Conservation (phyloP, 2,888 invertebrate species). For the Chalcosyrphus nemorum region DNA sequence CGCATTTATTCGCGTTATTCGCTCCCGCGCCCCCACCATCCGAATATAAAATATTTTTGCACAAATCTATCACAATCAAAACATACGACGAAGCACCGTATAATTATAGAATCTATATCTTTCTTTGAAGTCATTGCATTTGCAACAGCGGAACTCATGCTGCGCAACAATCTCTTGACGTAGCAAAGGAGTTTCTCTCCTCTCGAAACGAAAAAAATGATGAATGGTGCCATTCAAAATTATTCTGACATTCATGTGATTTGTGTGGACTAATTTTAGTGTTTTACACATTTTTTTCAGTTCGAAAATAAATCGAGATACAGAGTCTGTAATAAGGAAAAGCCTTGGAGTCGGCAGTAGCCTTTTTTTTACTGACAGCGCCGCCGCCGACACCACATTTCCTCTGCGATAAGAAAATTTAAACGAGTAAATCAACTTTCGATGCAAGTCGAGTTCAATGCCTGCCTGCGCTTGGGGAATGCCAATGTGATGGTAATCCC, state of each 20-base stretch:
- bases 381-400: background rate
- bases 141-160: background rate
- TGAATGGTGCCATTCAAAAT: slow-evolving; percentile 20
- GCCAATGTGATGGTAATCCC: background rate
- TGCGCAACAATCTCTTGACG: background rate
- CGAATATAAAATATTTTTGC: background rate
- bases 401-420: slow-evolving; percentile 10
- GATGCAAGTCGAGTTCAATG: slow-evolving; percentile 42
- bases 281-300: slow-evolving; percentile 3
- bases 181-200: slow-evolving; percentile 16
- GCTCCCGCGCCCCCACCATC: slow-evolving; percentile 23
- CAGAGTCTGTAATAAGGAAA: slow-evolving; percentile 25
- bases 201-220: slow-evolving; percentile 10
- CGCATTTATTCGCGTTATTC: slow-evolving; percentile 47
- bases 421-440: slow-evolving; percentile 44
- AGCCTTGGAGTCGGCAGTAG: background rate
- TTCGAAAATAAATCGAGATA: background rate
- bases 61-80: slow-evolving; percentile 20
- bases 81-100: background rate
- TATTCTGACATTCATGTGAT: slow-evolving; percentile 17
- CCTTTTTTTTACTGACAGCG: background rate
- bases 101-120: slow-evolving; percentile 35
- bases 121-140: slow-evolving; percentile 16
- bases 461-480: slow-evolving; percentile 10
- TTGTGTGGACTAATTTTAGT: slow-evolving; percentile 37